Percentiles rank a stretch among this genome's conserved stretches.
phyloP scores from a whole-genome alignment of 2,113 vertebrate genomes.

The Labrus mixtus region DNA sequence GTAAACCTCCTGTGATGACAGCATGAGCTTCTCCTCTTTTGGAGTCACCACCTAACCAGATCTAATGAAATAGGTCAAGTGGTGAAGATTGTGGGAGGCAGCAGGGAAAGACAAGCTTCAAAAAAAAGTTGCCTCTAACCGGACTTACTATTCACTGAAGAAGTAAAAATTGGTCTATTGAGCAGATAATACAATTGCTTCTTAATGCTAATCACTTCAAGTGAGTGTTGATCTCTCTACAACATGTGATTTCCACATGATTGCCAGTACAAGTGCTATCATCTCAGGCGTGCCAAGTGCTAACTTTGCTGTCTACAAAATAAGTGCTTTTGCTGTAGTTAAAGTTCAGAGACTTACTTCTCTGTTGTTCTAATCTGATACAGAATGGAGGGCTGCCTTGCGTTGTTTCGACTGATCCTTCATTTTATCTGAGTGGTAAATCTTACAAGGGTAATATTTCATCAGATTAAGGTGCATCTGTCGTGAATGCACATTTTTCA shows the following conservation, averaged over 20 bases:
- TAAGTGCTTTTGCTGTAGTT: conserved; percentile 26
- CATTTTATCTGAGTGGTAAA: conserved; percentile 62
- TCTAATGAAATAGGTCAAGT: conserved; percentile 64
- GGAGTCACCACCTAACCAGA: conserved; percentile 53
- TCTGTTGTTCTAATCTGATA: conserved; percentile 60
- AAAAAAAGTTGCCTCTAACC: conserved; percentile 25
- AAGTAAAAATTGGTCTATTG: conserved; percentile 70
- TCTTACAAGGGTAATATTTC: conserved; percentile 59
- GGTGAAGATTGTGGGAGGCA: conserved; percentile 46
- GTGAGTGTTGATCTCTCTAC: conserved; percentile 70
- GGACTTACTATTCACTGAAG: conserved; percentile 40
- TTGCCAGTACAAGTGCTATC: conserved; percentile 46
- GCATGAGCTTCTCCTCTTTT: conserved; percentile 43
- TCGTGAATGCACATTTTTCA: conserved; percentile 49
- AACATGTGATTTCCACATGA: conserved; percentile 77
- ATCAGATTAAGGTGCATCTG: conserved; percentile 57
- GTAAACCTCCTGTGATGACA: conserved; percentile 56
- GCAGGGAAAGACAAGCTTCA: conserved; percentile 27
- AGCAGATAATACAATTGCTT: conserved; percentile 73
- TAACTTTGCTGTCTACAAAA: conserved; percentile 23
- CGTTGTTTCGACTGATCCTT: conserved; percentile 52
- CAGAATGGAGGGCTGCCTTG: conserved; percentile 40
- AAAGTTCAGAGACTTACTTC: conserved; percentile 27
- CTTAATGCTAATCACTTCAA: conserved; percentile 68
- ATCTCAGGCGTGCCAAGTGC: conserved; percentile 34